A percentile compares a stretch with the other conserved stretches of the same genome.
phyloP scores from a whole-genome alignment of 2,113 vertebrate genomes.

The Platichthys stellatus region DNA sequence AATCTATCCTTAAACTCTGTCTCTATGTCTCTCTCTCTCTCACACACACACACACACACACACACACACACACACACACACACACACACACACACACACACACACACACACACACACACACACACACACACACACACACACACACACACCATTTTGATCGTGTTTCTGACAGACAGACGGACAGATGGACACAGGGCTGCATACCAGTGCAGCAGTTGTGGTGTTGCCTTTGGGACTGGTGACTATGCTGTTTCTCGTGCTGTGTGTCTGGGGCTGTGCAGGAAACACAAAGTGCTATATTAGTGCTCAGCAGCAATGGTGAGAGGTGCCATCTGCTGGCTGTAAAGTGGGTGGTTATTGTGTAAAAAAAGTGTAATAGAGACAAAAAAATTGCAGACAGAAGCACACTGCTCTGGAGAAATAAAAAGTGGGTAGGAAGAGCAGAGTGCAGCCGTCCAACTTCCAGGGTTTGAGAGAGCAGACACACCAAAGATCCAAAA shows the following conservation, averaged over 20 bases:
- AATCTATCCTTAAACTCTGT: not conserved
- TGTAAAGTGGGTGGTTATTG: slow-evolving; percentile 28
- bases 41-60: slow-evolving; percentile 22
- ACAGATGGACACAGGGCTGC: slow-evolving; percentile 60
- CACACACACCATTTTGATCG: slow-evolving; percentile 13
- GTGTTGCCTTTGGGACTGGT: slow-evolving; percentile 93
- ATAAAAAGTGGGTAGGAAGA: not conserved
- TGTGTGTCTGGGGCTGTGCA: slow-evolving; percentile 92
- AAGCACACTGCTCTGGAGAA: slow-evolving; percentile 3
- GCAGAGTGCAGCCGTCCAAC: not conserved
- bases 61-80: slow-evolving; percentile 25
- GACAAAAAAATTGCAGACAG: slow-evolving; percentile 10
- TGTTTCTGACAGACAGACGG: slow-evolving; percentile 20
- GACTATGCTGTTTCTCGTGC: slow-evolving; percentile 92
- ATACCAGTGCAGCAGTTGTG: slow-evolving; percentile 92
- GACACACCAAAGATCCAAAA: not conserved
- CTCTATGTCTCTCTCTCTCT: not conserved
- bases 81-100: slow-evolving; percentile 27
- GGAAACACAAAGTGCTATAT: slow-evolving; percentile 69
- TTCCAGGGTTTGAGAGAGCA: not conserved
- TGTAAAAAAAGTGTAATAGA: slow-evolving; percentile 9
- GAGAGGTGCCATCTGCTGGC: slow-evolving; percentile 32
- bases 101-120: slow-evolving; percentile 23
- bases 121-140: slow-evolving; percentile 22
- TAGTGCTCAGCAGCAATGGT: slow-evolving; percentile 28